These are phyloP conservation scores for Drosophila simulans DNA, from an alignment of 1,140 invertebrate genomes.

Conservation along the genomic window DNA sequence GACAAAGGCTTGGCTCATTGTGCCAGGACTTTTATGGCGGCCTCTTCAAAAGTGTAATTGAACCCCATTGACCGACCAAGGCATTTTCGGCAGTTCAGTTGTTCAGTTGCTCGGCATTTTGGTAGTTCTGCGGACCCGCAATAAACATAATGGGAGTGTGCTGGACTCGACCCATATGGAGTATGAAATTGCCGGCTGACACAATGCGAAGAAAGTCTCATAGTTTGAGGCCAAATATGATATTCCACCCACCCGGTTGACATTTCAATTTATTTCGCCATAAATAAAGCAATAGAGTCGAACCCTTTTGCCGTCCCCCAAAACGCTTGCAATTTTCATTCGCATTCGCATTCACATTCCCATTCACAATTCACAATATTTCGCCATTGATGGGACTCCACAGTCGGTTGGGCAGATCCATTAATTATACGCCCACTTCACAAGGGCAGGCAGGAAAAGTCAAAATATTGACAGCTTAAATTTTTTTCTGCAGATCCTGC, in stretches of 20 bases:
- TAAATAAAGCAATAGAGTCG: conserved; percentile 76
- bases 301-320: conserved; percentile 61
- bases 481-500: conserved; percentile 55
- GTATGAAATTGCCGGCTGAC: conserved; percentile 59
- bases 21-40: conserved; percentile 41
- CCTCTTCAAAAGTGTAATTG: conserved; percentile 57
- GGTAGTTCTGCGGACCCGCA: conserved; percentile 36
- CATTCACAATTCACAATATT: conserved; percentile 67
- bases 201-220: conserved; percentile 54
- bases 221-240: conserved; percentile 76
- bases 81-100: neutral
- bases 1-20: conserved; percentile 25
- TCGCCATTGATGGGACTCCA: conserved; percentile 59
- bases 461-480: conserved; percentile 84
- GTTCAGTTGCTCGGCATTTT: too few species aligned
- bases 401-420: conserved; percentile 46
- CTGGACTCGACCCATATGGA: conserved; percentile 40
- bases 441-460: conserved; percentile 76
- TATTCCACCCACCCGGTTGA: conserved; percentile 73
- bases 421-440: conserved; percentile 84
- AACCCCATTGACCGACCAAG: conserved; percentile 45
- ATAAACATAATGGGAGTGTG: conserved; percentile 50
- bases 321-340: conserved; percentile 57
- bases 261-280: conserved; percentile 83
- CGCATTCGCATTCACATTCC: conserved; percentile 54